Base-by-base conservation (phyloP, 2,113 vertebrate species). In the Thamnaconus septentrionalis region DNA sequence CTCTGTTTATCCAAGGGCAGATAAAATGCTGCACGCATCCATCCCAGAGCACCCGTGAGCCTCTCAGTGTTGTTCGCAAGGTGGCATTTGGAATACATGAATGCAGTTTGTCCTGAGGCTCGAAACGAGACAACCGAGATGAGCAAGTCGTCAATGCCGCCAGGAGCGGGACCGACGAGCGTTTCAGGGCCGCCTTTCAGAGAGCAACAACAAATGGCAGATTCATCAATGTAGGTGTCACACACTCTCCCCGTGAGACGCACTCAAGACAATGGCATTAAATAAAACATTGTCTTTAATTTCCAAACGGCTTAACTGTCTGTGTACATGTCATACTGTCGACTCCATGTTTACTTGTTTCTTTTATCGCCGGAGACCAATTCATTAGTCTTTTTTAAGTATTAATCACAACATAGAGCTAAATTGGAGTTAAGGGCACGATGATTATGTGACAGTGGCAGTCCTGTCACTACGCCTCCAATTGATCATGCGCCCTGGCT, bases 61-160 rank as follows among this genome's bases (percentile, higher is more conserved):
- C 64, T 79, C 67, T 74, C 57, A 78, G 57, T 68, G 77, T 72
- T 79, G 59, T 81, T 76, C 66, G 51, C 45, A 56, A 56, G 65
- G 45, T 56, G 47, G 67, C 50, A 73, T 64, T 69, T 76, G 11
- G 61, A 81, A 70, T 73, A 72, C 62, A 58, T 48, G 42, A 61
- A 66, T 73, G 66, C 46, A 31, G 6, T 76, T 69, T 69, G 62
- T 71, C 69, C 64, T 0, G 49, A 69, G 59, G 69, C 65, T 10
- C 8, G 56, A 52, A 79, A 79, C 60, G 51, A 78, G 64, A 78
- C 59, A 31, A 68, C 74, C 64, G 45, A 73, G 80, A 85, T 70
- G 71, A 84, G 50, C 62, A 68, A 63, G 69, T 61, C 64, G 56
- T 76, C 67, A 78, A 52, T 39, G 31, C 61, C 31, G 50, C 53